phyloP scores from a whole-genome alignment of 2,797 vertebrate genomes.

The Gambusia yucatana region DNA sequence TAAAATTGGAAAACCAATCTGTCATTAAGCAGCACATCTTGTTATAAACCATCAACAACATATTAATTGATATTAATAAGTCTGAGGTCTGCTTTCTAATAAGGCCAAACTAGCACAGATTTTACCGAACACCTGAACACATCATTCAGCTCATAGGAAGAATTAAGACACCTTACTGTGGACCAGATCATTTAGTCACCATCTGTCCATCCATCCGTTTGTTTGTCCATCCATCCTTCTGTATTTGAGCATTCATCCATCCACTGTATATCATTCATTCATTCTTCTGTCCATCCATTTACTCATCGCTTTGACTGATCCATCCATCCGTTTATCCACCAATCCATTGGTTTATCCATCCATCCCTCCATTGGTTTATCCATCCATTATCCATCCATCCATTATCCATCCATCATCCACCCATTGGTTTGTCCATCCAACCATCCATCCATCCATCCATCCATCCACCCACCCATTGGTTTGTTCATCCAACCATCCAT shows the following conservation, averaged over 20 bases:
- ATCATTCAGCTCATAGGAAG: background rate
- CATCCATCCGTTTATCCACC: background rate
- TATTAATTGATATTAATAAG: background rate
- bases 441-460: background rate
- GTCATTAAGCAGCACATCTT: background rate
- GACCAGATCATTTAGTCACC: background rate
- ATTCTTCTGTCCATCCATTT: background rate
- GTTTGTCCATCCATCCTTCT: background rate
- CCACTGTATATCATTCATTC: background rate
- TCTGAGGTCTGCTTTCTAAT: background rate
- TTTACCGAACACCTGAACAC: background rate
- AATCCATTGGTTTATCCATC: background rate
- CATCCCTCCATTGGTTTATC: too few relatives aligned
- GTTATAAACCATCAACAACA: background rate
- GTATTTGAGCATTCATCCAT: background rate
- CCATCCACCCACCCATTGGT: background rate
- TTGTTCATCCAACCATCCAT: too few relatives aligned
- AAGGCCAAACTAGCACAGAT: background rate
- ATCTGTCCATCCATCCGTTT: background rate
- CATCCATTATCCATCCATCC: background rate
- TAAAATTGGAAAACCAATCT: background rate
- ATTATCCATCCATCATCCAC: too few relatives aligned
- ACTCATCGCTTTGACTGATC: background rate
- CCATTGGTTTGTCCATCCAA: too few relatives aligned
- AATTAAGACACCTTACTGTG: background rate